Evolutionary conservation across 2,797 vertebrate species (phyloP).

Genomic region (Pipistrellus pygmaeus): DNA sequence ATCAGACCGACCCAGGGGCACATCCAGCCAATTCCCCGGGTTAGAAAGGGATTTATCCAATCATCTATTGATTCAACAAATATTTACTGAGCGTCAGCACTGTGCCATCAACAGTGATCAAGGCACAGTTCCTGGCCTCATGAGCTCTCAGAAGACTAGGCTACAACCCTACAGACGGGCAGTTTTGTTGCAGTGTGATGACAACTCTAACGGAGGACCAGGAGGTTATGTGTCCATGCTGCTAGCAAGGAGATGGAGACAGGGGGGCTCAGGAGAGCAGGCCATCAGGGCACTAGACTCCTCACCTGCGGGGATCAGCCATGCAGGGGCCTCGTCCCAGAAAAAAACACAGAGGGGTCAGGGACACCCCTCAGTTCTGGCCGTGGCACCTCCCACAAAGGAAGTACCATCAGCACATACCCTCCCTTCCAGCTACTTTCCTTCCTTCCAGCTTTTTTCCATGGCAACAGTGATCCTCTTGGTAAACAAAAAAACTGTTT

Average conservation of each 20-base stretch:
- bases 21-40: neutral
- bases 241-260: neutral
- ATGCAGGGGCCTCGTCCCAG: neutral
- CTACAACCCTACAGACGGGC: neutral
- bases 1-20: neutral
- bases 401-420: neutral
- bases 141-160: neutral
- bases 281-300: neutral
- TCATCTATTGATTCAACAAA: neutral
- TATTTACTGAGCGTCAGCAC: neutral
- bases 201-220: no score
- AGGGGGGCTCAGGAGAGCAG: neutral
- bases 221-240: neutral
- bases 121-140: neutral
- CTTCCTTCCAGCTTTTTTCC: neutral
- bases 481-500: constrained; percentile 24
- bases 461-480: neutral
- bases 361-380: neutral
- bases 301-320: neutral
- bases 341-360: neutral
- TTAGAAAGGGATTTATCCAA: neutral
- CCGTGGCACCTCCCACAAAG: neutral
- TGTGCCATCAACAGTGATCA: neutral
- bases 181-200: neutral
- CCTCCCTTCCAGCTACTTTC: neutral